Evolutionary conservation across 2,797 vertebrate species (phyloP).

Genomic region (Syngnathus acus): DNA sequence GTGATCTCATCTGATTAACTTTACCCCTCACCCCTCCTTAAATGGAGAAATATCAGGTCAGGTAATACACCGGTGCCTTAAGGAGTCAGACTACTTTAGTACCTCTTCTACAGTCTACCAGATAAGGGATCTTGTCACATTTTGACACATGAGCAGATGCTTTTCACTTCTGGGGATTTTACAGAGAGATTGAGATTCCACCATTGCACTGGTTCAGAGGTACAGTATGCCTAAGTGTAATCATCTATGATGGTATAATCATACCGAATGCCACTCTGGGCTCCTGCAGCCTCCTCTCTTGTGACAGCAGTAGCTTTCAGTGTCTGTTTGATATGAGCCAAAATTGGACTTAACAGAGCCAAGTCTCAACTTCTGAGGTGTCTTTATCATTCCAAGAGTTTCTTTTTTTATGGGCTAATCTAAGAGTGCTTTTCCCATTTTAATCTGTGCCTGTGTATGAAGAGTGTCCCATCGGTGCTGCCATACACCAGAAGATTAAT

Average conservation of each 20-base stretch:
- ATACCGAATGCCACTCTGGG: constrained; percentile 54
- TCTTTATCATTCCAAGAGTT: constrained; percentile 64
- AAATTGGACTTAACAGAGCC: constrained; percentile 60
- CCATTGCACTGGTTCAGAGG: constrained; percentile 50
- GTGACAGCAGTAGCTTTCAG: constrained; percentile 10
- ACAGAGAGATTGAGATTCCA: constrained; percentile 46
- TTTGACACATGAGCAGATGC: constrained; percentile 41
- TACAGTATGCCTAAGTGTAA: constrained; percentile 48
- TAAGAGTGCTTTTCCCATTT: constrained; percentile 59
- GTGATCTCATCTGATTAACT: not conserved
- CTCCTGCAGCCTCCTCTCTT: constrained; percentile 38
- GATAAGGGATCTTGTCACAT: constrained; percentile 24
- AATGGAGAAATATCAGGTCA: constrained; percentile 1
- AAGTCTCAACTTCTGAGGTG: constrained; percentile 52
- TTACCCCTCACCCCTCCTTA: not conserved
- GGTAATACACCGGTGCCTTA: constrained; percentile 4
- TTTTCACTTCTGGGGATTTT: constrained; percentile 31
- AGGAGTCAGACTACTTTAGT: constrained; percentile 22
- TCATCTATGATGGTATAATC: constrained; percentile 66
- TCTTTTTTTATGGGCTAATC: constrained; percentile 61
- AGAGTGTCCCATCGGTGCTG: constrained; percentile 63
- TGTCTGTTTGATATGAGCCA: constrained; percentile 51
- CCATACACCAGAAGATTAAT: constrained; percentile 75
- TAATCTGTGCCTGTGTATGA: constrained; percentile 71
- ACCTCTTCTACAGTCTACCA: constrained; percentile 18